Evolutionary conservation across 2,113 vertebrate species (phyloP).

Genomic region (Heterocephalus glaber): DNA sequence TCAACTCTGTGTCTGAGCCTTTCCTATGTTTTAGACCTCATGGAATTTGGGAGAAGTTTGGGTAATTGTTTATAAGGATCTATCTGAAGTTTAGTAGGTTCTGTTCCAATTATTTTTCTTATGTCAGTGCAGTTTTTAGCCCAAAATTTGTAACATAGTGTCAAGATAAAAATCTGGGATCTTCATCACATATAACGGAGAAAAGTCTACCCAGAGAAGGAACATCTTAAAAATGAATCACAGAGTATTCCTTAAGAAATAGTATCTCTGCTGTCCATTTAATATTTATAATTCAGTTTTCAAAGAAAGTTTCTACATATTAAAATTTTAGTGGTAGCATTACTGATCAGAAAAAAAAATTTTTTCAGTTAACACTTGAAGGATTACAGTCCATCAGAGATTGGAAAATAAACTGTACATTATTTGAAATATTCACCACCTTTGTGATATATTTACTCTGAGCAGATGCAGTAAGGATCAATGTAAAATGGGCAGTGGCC

Average conservation of each 20-base stretch:
- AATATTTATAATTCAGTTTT: not conserved
- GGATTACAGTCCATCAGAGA: not conserved
- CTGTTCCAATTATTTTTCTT: not conserved
- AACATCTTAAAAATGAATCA: not conserved
- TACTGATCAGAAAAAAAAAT: not conserved
- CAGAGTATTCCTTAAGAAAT: not conserved
- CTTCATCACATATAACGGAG: not conserved
- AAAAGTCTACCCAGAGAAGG: not conserved
- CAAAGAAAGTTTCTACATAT: not conserved
- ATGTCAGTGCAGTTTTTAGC: not conserved
- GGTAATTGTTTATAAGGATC: not conserved
- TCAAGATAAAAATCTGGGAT: not conserved
- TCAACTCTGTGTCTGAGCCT: not conserved
- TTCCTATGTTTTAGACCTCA: not conserved
- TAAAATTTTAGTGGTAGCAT: not conserved
- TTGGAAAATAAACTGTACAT: not conserved
- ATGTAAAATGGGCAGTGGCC: not conserved
- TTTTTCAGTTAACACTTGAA: not conserved
- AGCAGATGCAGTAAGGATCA: not conserved
- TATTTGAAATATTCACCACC: not conserved
- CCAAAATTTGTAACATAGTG: not conserved
- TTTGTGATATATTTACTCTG: not conserved
- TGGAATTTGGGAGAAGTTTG: not conserved
- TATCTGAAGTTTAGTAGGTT: not conserved
- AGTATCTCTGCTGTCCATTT: not conserved